A percentile compares a stretch with the other conserved stretches of the same genome.
phyloP scores from a whole-genome alignment of 1,140 invertebrate genomes.

The Camponotus pennsylvanicus region DNA sequence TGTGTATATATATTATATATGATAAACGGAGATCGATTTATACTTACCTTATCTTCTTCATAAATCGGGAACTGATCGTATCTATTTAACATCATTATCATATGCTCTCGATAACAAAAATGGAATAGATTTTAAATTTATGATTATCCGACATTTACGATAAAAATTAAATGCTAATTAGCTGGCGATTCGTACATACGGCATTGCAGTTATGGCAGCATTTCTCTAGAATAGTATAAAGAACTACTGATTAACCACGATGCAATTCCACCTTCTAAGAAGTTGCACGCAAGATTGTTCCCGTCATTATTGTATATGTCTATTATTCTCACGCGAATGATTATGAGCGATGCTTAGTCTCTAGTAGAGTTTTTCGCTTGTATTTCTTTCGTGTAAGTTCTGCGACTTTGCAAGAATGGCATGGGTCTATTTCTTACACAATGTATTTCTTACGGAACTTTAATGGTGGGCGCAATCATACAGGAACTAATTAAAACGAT shows the following conservation, averaged over 20 bases:
- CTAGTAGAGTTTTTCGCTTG: constrained; percentile 32
- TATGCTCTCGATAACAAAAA: not conserved
- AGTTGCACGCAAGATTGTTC: not conserved
- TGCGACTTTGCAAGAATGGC: constrained; percentile 5
- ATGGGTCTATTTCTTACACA: constrained; percentile 8
- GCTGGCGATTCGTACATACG: not conserved
- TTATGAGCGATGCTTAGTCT: constrained; percentile 34
- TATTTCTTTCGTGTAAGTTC: constrained; percentile 30
- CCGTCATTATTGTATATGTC: constrained; percentile 14
- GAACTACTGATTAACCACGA: constrained; percentile 67
- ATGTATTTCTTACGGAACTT: constrained; percentile 8
- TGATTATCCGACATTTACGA: not conserved
- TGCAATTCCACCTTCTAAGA: constrained; percentile 47
- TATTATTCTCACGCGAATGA: constrained; percentile 54
- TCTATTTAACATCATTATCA: not conserved
- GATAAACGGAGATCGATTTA: constrained; percentile 24
- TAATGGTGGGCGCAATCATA: not conserved
- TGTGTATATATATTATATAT: too few species aligned
- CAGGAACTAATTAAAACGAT: not conserved
- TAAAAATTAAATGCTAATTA: constrained; percentile 59
- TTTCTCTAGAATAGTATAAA: constrained; percentile 56
- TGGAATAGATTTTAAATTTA: not conserved
- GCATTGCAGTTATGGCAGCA: not conserved
- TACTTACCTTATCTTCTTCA: not conserved
- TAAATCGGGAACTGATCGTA: not conserved